These are phyloP conservation scores for Tetropium fuscum DNA, from an alignment of 2,888 invertebrate species.

Conservation along the genomic window DNA sequence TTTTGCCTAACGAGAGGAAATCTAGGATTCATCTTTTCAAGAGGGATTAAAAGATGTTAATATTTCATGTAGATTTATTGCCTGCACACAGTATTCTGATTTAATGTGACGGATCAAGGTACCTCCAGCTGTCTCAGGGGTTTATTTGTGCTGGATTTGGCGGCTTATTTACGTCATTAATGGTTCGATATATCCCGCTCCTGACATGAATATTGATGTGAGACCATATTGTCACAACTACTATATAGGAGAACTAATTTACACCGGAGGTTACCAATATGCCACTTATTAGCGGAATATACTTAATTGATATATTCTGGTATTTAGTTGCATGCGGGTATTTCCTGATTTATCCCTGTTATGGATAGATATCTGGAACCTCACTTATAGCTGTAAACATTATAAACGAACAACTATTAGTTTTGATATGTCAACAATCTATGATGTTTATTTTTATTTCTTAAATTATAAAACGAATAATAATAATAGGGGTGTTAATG, in stretches of 20 bases:
- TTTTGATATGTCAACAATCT: too few species aligned
- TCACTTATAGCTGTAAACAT: too few species aligned
- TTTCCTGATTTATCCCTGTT: too few species aligned
- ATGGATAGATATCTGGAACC: too few species aligned
- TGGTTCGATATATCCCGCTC: constrained; percentile 13
- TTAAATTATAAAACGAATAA: too few species aligned
- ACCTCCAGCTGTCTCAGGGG: not conserved
- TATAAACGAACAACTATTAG: too few species aligned
- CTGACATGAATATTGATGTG: constrained; percentile 19
- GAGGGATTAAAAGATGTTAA: not conserved
- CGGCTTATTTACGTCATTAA: constrained; percentile 4
- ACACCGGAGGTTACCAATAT: constrained; percentile 2
- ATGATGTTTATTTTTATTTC: too few species aligned
- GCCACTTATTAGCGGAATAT: constrained; percentile 10
- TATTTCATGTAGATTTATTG: not conserved
- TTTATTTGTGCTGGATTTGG: not conserved
- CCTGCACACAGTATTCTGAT: not conserved
- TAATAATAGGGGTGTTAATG: too few species aligned
- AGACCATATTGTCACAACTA: constrained; percentile 12
- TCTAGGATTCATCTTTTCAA: not conserved
- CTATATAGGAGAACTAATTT: constrained; percentile 13
- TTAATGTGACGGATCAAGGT: constrained; percentile 7
- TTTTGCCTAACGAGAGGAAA: constrained; percentile 2
- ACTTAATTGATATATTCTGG: constrained; percentile 11
- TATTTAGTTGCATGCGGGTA: not conserved